Base-by-base conservation (phyloP, 1,140 invertebrate genomes). In the Metaphire vulgaris region DNA sequence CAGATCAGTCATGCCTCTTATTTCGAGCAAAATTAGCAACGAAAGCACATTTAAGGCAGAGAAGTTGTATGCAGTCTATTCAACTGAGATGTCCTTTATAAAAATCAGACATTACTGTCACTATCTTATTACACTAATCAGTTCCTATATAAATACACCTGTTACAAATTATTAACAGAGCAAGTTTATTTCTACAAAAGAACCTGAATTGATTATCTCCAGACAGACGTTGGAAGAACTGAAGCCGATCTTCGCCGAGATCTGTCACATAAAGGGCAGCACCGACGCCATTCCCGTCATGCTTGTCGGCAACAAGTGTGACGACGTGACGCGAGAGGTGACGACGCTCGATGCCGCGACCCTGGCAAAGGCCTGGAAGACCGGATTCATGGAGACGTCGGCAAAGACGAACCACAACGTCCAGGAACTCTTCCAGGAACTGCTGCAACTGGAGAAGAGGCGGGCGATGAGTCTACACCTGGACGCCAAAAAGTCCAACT, bases 361-460 rank as follows among this genome's bases (percentile, higher is more conserved):
- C 1, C 91, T 97, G 80, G 94, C 96, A 1, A 90, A 91, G 74
- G 89, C 90, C 67, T 99, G 96, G 95, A 92, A 92, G 75, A 96
- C 96, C 83, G 95, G 93, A 74, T 99, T 97, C 85, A 93, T 99
- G 90, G 97, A 99, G 87, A 99, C 97, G 1, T 98, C 96, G 1
- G 97, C 97, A 16, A 99, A 99, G 89, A 98, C 94, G 77, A 99
- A 99, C 87, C 93, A 97, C 87, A 99, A 99, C 87, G 96, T 99
- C 1, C 97, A 96, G 83, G 95, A 98, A 86, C 89, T 98, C 28
- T 89, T 89, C 80, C 86, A 89, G 79, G 88, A 89, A 87, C 89
- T 99, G 72, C 88, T 98, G 76, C 96, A 97, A 83, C 90, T 98
- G 88, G 97, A 99, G 86, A 99, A 97, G 86, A 94, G 95, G 80